Percentiles rank a stretch among this genome's conserved stretches.
Conservation (phyloP, 2,797 vertebrate species). For the Sebastes dallii region DNA sequence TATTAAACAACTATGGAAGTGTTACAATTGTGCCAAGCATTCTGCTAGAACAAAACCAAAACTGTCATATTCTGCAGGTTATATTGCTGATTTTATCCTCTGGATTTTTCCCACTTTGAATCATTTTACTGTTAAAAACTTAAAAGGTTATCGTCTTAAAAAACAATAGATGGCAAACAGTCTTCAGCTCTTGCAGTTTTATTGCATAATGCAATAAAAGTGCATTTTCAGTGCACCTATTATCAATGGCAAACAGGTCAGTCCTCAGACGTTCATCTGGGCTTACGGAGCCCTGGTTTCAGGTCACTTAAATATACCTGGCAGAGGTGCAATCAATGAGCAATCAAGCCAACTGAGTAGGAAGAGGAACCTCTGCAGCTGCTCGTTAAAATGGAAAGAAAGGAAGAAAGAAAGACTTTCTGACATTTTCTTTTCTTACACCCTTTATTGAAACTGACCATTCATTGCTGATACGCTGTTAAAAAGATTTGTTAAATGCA, state of each 20-base stretch:
- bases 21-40: background rate
- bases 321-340: background rate
- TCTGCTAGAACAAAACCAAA: background rate
- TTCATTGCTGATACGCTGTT: too few relatives aligned
- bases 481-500: too few relatives aligned
- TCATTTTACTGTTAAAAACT: background rate
- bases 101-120: rapidly evolving
- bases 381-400: background rate
- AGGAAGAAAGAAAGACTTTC: background rate
- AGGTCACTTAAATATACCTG: background rate
- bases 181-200: background rate
- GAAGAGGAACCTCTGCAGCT: background rate
- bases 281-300: background rate
- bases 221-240: too few relatives aligned
- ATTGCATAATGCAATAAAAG: background rate
- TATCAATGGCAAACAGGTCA: background rate
- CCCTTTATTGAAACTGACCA: too few relatives aligned
- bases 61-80: background rate
- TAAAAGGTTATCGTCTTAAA: background rate
- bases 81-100: background rate
- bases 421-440: too few relatives aligned
- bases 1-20: background rate
- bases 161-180: background rate
- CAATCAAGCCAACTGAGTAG: background rate
- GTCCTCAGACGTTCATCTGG: background rate